These are phyloP conservation scores for Cercopithecus diana DNA, from an alignment of 2,797 vertebrate species.

Conservation along the genomic window DNA sequence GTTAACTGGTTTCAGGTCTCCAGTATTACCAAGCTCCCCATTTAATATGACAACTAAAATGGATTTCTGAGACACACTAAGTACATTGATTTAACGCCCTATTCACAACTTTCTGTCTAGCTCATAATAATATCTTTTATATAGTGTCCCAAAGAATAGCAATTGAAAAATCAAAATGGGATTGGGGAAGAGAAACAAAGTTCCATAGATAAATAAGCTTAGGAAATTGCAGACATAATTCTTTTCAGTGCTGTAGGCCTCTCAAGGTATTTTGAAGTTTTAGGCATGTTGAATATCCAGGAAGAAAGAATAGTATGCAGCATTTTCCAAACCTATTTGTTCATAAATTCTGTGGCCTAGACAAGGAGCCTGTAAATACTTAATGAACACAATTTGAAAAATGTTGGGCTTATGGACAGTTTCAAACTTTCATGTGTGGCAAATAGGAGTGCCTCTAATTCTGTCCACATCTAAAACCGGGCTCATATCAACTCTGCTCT, in stretches of 20 bases:
- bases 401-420: not conserved
- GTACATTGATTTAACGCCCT: not conserved
- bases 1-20: not conserved
- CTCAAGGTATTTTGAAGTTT: not conserved
- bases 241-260: not conserved
- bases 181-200: not conserved
- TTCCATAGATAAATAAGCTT: not conserved
- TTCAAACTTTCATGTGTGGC: not conserved
- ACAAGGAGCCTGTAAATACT: not conserved
- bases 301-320: not conserved
- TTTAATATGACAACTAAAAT: not conserved
- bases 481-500: accelerated
- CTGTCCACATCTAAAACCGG: not conserved
- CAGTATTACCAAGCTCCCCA: not conserved
- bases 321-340: not conserved
- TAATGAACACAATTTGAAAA: not conserved
- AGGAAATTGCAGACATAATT: not conserved
- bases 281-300: not conserved
- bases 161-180: not conserved
- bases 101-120: not conserved
- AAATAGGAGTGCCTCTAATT: not conserved
- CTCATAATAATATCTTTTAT: not conserved
- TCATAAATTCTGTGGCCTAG: not conserved
- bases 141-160: not conserved
- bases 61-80: not conserved